These are phyloP conservation scores for Grantiella picta DNA, from an alignment of 2,113 vertebrate species.

Conservation along the genomic window DNA sequence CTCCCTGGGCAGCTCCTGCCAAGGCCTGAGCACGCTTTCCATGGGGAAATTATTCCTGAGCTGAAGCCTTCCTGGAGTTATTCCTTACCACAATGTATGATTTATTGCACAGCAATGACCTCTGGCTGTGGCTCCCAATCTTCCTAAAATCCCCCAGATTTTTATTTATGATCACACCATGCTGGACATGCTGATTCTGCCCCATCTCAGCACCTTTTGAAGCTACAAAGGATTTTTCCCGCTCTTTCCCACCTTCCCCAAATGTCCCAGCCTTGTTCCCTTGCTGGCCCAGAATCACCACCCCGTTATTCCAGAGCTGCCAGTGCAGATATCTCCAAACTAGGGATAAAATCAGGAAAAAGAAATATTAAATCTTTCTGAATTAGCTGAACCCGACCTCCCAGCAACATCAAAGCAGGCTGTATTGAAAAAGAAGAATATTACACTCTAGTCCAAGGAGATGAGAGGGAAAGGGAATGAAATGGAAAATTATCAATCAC, in stretches of 20 bases:
- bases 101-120: background rate
- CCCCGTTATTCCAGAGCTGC: background rate
- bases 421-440: background rate
- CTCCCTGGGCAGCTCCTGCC: background rate
- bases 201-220: background rate
- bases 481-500: background rate
- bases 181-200: fast-evolving
- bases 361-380: background rate
- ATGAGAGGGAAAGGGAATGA: background rate
- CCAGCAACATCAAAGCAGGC: background rate
- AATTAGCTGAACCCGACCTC: background rate
- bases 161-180: background rate
- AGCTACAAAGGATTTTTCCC: background rate
- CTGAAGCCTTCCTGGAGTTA: background rate
- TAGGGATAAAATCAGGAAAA: background rate
- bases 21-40: background rate
- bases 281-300: background rate
- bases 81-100: background rate
- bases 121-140: background rate
- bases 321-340: background rate
- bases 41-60: background rate
- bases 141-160: background rate
- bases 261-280: background rate
- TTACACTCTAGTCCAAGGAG: background rate
- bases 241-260: background rate